These are phyloP conservation scores for Ctenomys sociabilis DNA, from an alignment of 2,113 vertebrate species.

Conservation along the genomic window DNA sequence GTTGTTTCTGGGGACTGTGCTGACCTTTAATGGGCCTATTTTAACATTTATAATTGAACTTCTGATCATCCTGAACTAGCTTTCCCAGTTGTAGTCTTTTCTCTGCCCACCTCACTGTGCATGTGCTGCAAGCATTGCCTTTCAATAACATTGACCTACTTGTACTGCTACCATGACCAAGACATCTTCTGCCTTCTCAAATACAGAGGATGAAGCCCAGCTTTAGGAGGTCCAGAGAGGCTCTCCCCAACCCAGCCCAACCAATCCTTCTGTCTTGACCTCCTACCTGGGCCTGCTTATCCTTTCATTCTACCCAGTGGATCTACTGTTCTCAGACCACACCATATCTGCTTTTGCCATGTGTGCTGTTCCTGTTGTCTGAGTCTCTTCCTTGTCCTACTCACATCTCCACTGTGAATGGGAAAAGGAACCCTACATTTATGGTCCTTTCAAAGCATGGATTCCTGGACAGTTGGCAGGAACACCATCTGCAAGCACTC, in stretches of 20 bases:
- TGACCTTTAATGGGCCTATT: neutral
- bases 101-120: neutral
- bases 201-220: neutral
- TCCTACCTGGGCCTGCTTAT: neutral
- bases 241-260: neutral
- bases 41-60: neutral
- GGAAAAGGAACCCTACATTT: neutral
- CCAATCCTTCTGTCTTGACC: neutral
- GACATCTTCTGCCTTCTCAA: neutral
- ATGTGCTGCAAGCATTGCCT: neutral
- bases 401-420: neutral
- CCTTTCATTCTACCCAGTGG: neutral
- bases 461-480: neutral
- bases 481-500: neutral
- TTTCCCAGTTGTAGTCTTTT: neutral
- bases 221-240: neutral
- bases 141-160: neutral
- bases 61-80: neutral
- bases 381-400: neutral
- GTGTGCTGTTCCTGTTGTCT: neutral
- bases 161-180: neutral
- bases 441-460: neutral
- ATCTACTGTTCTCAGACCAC: neutral
- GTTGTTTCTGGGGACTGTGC: neutral
- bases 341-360: neutral